phyloP scores from a whole-genome alignment of 1,140 invertebrate genomes.

The Drosophila sucinea region DNA sequence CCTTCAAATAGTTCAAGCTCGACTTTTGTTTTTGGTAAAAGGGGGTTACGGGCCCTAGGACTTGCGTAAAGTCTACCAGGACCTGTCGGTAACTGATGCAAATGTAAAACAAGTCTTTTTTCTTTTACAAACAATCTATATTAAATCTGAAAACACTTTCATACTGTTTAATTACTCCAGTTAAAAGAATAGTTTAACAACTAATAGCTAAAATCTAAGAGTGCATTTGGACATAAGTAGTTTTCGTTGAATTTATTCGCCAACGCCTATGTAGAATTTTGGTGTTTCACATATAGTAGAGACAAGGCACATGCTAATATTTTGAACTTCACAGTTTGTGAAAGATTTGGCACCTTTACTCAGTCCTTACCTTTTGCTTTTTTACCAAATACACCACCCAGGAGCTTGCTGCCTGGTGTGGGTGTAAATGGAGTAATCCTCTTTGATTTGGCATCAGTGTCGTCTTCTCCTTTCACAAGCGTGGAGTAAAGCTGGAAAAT shows the following conservation, averaged over 20 bases:
- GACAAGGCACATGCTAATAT: not conserved
- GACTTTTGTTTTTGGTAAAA: too few relatives aligned
- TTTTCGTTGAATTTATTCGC: not conserved
- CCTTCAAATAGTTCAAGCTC: too few relatives aligned
- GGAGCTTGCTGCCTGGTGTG: constrained; percentile 70
- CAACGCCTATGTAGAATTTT: constrained; percentile 7
- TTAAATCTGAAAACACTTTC: constrained; percentile 29
- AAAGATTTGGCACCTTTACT: not conserved
- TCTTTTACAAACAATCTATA: constrained; percentile 13
- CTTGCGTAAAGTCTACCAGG: too few relatives aligned
- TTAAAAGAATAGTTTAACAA: constrained; percentile 34
- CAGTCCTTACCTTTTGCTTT: constrained; percentile 72
- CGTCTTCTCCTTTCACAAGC: constrained; percentile 40
- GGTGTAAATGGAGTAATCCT: constrained; percentile 78
- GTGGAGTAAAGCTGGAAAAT: constrained; percentile 63
- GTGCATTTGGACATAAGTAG: not conserved
- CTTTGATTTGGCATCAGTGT: constrained; percentile 46
- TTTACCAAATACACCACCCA: constrained; percentile 77
- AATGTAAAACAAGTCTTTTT: not conserved
- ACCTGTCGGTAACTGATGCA: too few relatives aligned
- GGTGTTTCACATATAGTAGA: not conserved
- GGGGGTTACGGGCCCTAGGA: too few relatives aligned
- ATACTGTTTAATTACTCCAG: not conserved
- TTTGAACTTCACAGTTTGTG: not conserved
- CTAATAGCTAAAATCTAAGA: constrained; percentile 22